phyloP scores from a whole-genome alignment of 2,113 vertebrate species.

The Sorex araneus region DNA sequence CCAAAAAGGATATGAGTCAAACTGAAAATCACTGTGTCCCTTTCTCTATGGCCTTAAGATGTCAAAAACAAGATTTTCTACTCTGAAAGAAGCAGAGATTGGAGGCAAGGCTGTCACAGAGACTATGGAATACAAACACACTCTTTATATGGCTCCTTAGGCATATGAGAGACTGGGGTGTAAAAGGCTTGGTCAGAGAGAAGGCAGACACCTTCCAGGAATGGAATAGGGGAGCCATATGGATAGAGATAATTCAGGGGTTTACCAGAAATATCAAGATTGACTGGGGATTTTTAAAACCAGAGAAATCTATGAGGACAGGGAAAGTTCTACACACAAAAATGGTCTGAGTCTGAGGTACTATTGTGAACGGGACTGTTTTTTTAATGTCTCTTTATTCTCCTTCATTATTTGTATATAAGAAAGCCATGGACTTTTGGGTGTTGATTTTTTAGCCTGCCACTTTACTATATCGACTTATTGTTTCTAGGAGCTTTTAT shows the following conservation, averaged over 20 bases:
- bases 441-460: too few relatives aligned
- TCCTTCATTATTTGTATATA: too few relatives aligned
- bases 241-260: neutral
- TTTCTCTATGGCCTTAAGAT: neutral
- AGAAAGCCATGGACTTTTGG: too few relatives aligned
- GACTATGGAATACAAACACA: neutral
- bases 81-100: neutral
- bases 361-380: too few relatives aligned
- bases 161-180: neutral
- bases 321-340: neutral
- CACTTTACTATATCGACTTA: too few relatives aligned
- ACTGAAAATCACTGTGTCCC: neutral
- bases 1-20: neutral
- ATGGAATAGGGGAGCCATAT: neutral
- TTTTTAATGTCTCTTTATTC: too few relatives aligned
- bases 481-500: too few relatives aligned
- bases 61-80: neutral
- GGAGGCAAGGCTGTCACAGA: neutral
- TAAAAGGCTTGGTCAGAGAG: neutral
- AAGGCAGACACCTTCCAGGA: neutral
- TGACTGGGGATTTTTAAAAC: neutral
- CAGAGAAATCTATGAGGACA: neutral
- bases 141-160: neutral
- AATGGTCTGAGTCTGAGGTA: neutral
- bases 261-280: neutral